These are phyloP conservation scores for Rousettus madagascariensis DNA, from an alignment of 2,797 vertebrate genomes.

Conservation along the genomic window DNA sequence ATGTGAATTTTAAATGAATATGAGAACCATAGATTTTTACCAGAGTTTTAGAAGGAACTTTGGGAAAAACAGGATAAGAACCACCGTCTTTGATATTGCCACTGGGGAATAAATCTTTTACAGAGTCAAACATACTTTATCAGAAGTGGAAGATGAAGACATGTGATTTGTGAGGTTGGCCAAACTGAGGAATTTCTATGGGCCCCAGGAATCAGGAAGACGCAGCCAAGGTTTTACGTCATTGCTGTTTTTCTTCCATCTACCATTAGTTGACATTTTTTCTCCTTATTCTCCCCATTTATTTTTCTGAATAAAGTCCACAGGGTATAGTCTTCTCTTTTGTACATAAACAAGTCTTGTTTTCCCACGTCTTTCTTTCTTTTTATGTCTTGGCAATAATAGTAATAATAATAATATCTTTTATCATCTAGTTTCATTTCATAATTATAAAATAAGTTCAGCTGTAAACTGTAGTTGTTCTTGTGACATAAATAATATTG, in stretches of 20 bases:
- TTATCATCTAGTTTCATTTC: not conserved
- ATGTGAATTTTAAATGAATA: not conserved
- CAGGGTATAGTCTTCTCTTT: not conserved
- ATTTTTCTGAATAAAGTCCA: not conserved
- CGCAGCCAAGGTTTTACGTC: not conserved
- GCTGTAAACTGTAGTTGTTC: not conserved
- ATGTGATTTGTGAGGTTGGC: not conserved
- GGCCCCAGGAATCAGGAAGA: not conserved
- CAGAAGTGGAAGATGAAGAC: not conserved
- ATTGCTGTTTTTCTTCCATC: constrained; percentile 7
- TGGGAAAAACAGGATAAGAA: not conserved
- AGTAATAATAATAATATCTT: not conserved
- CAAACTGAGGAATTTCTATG: not conserved
- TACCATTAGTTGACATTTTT: constrained; percentile 8
- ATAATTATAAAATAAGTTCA: not conserved
- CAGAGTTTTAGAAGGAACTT: not conserved
- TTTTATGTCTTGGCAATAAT: not conserved
- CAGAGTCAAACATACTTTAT: not conserved
- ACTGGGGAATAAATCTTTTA: not conserved
- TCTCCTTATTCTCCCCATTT: not conserved
- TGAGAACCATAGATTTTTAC: not conserved
- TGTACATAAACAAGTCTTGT: not conserved
- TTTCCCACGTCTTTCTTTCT: not conserved
- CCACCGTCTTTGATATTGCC: not conserved
- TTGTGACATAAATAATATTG: not conserved